Conservation (phyloP, 2,113 vertebrate species). For the Poicephalus meyeri region DNA sequence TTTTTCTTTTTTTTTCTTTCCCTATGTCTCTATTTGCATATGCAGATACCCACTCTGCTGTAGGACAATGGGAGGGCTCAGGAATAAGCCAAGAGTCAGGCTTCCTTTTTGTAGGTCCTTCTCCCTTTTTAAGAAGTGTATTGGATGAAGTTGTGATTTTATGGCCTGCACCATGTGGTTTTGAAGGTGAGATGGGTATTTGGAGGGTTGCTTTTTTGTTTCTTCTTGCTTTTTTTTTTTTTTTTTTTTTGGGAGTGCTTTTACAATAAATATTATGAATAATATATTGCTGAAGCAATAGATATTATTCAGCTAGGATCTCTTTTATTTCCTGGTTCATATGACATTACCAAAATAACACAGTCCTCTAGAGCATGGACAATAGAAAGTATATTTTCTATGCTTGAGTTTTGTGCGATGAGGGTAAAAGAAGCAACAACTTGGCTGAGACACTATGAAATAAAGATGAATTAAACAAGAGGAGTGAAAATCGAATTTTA, state of each 20-base stretch:
- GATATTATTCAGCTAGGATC: not conserved
- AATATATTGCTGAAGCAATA: not conserved
- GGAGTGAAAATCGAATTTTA: conserved; percentile 41
- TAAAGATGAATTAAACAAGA: conserved; percentile 41
- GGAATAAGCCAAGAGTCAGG: not conserved
- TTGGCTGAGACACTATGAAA: not conserved
- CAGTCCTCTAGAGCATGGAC: not conserved
- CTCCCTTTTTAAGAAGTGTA: not conserved
- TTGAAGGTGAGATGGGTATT: not conserved
- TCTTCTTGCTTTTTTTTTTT: not conserved
- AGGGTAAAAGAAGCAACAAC: not conserved
- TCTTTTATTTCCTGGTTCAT: not conserved
- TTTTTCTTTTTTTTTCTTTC: not conserved
- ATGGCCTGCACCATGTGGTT: not conserved
- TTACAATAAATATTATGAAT: not conserved
- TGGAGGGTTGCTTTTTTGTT: not conserved
- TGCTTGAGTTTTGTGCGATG: not conserved
- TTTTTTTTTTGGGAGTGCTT: not conserved
- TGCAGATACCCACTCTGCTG: not conserved
- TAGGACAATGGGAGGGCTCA: not conserved
- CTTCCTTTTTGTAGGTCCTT: not conserved
- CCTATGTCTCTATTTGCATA: not conserved
- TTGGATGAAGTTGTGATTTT: not conserved
- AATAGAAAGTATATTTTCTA: not conserved
- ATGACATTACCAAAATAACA: not conserved